These are phyloP conservation scores for Nycticryphes semicollaris DNA, from an alignment of 2,113 vertebrate species.

Conservation along the genomic window DNA sequence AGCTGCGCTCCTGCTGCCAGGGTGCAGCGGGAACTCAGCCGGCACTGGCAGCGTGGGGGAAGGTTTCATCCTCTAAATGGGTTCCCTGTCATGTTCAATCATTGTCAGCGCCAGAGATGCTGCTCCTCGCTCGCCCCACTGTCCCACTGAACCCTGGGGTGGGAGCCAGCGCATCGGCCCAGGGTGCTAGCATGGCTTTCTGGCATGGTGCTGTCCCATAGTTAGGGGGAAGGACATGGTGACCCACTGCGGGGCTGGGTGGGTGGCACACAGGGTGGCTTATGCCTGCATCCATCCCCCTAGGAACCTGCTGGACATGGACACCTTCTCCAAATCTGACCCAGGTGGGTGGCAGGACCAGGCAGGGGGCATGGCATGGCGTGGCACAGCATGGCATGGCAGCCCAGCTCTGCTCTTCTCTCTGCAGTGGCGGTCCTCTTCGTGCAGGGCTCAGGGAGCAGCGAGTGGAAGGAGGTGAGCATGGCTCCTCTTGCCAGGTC, in stretches of 20 bases:
- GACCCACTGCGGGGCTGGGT: not conserved
- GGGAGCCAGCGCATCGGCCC: rapidly evolving
- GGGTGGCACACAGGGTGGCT: not conserved
- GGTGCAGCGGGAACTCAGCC: slow-evolving; percentile 12
- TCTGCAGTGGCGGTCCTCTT: slow-evolving; percentile 83
- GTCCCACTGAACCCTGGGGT: not conserved
- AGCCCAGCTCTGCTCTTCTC: not conserved
- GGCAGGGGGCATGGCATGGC: not conserved
- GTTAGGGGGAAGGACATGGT: not conserved
- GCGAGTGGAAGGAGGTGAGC: slow-evolving; percentile 88
- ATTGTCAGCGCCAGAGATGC: not conserved
- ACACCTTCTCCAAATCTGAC: slow-evolving; percentile 96
- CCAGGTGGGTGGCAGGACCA: slow-evolving; percentile 78
- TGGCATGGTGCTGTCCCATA: not conserved
- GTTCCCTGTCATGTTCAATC: slow-evolving; percentile 61
- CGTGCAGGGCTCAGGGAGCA: slow-evolving; percentile 79
- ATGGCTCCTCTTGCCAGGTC: rapidly evolving
- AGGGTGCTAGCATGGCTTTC: not conserved
- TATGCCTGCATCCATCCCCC: not conserved
- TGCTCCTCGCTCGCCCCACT: not conserved
- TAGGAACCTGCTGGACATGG: slow-evolving; percentile 92
- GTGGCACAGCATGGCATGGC: rapidly evolving
- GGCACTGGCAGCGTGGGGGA: not conserved
- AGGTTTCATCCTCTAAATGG: slow-evolving; percentile 52
- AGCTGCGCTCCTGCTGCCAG: not conserved